Base-by-base conservation (phyloP, 1,140 invertebrate genomes). In the Sipha flava region DNA sequence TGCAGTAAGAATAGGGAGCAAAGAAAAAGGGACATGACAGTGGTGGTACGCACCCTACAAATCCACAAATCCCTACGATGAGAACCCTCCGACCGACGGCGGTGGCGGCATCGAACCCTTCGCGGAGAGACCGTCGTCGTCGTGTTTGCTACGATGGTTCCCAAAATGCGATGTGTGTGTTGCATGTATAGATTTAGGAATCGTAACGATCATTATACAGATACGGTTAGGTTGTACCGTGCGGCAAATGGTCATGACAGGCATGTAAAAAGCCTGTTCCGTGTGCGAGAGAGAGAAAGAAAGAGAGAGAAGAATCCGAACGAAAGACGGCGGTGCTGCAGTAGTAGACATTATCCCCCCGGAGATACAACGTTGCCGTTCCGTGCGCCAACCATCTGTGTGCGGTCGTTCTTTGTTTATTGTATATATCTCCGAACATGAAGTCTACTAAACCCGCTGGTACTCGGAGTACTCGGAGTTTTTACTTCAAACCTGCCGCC, bases 381-480 rank as follows among this genome's bases (percentile, higher is more conserved):
- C 34, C 14, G 73, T 77, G 73, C 52, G 34, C 34, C 21, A 52
- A 37, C 73, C 73, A 77, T 77, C 73, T 77, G 73, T 43, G 52
- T 77, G 52, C 52, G 34, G 73, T 54, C 52, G 73, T 77, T 54
- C 73, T 77, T 77, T 77, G 73, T 77, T 77, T 54, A 75, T 59
- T 70, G 29, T 18, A 57, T 52, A 23, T 75, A 59, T 59, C 73
- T 29, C 52, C 52, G 23, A 52, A 34, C 52, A 31, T 47, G n/a
- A 40, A 31, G 62, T 40, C 1, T n/a, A 40, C 12, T 40, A 7
- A 64, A 64, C n/a, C 37, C 29, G 31, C 31, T 34, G 59, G 62
- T 18, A 23, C 21, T 68, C 6, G 37, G 37, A 10, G n/a, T n/a
- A n/a, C 3, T 37, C 4, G 21, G n/a, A n/a, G 62, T 66, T 66